A percentile compares a stretch with the other conserved stretches of the same genome.
Conservation (phyloP, 2,888 invertebrate genomes). For the Gryllus longicercus region DNA sequence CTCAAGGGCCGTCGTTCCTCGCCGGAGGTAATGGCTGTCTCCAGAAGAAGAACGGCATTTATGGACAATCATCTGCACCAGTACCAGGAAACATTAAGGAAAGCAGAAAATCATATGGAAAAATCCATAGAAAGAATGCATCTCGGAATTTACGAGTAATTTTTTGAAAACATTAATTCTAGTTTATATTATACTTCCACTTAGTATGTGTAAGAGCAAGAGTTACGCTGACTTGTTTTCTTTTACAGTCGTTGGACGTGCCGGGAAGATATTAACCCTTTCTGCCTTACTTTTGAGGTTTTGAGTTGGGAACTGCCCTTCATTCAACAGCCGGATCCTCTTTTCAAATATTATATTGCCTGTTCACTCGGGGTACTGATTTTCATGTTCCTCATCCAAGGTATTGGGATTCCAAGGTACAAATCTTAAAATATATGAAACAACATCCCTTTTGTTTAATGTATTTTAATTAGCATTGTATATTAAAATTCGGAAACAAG, state of each 20-base stretch:
- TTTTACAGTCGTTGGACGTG: conserved; percentile 64
- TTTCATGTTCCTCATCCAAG: conserved; percentile 59
- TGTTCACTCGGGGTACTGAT: conserved; percentile 59
- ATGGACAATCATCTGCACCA: conserved; percentile 66
- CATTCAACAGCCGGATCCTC: conserved; percentile 70
- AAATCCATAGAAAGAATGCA: conserved; percentile 79
- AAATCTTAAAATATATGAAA: too few species aligned
- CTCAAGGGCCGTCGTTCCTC: too few species aligned
- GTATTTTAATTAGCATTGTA: too few species aligned
- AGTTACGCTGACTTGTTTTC: conserved; percentile 19
- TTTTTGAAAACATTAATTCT: conserved; percentile 32
- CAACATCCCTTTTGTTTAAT: too few species aligned
- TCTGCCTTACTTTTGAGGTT: conserved; percentile 60
- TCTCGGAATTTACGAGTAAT: conserved; percentile 72
- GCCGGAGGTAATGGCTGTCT: not conserved
- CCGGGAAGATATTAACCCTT: conserved; percentile 55
- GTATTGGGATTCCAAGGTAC: conserved; percentile 56
- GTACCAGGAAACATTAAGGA: conserved; percentile 62
- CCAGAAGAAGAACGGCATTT: conserved; percentile 53
- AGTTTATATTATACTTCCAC: not conserved
- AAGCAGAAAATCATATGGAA: conserved; percentile 74
- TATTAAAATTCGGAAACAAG: too few species aligned
- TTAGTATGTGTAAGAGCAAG: not conserved
- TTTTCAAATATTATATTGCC: conserved; percentile 77
- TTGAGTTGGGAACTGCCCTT: conserved; percentile 68